Base-by-base conservation (phyloP, 2,888 invertebrate genomes). In the Heliconius cydno region DNA sequence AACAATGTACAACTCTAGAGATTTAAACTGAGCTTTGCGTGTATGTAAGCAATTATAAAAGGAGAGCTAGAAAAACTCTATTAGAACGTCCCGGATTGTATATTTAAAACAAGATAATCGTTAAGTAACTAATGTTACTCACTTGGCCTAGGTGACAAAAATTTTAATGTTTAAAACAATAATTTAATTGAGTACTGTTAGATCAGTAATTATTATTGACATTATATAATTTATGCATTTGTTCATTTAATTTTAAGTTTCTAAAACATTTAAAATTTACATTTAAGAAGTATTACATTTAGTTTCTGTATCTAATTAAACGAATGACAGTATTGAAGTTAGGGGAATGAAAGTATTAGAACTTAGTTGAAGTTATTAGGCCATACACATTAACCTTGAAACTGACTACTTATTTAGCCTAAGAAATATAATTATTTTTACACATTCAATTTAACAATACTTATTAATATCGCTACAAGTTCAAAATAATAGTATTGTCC, bases 401-500 rank as follows among this genome's bases (percentile, higher is more conserved):
- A 73, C 6, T 34, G 34, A 72, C 22, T 7, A 34, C 6, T 25
- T 25, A 38, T 57, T 73, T 34, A 72, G n/a, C 12, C 15, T 78
- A 68, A 77, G 22, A 67, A 76, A n/a, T 71, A 76, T 34, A 68
- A 22, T 76, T 67, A 73, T 76, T 41, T 73, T 63, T 73, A 60
- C 60, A 73, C 13, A 34, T n/a, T 60, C 34, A 15, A 34, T 60
- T 60, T 34, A 73, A 72, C 25, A 46, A 70, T 70, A 70, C 1
- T 73, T 52, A 57, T 34, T 57, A 25, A 19, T 71, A 72, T 7
- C 25, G 72, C 65, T 73, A 73, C 72, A 38, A 66, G n/a, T 78
- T 70, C 28, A 76, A 77, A 81, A 80, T 80, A 78, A 52, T 77
- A 66, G 83, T 82, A 82, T 83, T 82, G 80, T 80, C 80, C 80